phyloP scores from a whole-genome alignment of 2,888 invertebrate genomes.

The Drosophila lacicola region DNA sequence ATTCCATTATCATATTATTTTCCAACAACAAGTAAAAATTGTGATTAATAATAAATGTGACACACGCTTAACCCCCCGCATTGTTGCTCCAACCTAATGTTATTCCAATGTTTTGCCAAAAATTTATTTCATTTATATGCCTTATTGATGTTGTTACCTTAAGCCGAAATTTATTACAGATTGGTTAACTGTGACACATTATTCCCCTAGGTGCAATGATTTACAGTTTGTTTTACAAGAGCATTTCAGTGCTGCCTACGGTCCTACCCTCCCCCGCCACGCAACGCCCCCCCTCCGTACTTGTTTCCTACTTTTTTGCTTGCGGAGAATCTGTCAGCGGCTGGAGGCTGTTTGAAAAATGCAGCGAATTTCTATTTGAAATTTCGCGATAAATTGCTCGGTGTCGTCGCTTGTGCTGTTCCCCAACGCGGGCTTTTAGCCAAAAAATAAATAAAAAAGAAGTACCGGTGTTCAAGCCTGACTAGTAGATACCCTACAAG shows the following conservation, averaged over 20 bases:
- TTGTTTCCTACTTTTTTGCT: conserved; percentile 6
- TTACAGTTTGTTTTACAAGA: conserved; percentile 31
- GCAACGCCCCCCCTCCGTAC: not conserved
- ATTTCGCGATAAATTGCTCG: conserved; percentile 29
- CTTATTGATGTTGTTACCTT: conserved; percentile 9
- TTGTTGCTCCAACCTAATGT: not conserved
- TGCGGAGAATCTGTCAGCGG: conserved; percentile 25
- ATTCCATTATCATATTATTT: no score
- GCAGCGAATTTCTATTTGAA: conserved; percentile 48
- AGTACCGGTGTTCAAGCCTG: no score
- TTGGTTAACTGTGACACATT: conserved; percentile 53
- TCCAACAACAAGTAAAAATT: no score
- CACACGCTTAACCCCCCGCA: not conserved
- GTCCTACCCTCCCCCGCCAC: not conserved
- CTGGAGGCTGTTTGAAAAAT: conserved; percentile 27
- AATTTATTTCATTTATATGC: not conserved
- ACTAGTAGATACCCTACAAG: no score
- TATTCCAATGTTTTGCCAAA: not conserved
- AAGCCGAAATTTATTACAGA: conserved; percentile 54
- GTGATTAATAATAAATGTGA: conserved; percentile 5
- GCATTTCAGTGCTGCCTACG: not conserved
- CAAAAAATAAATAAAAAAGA: not conserved
- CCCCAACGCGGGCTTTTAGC: not conserved
- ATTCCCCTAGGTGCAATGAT: conserved; percentile 36
- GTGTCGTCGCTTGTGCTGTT: not conserved